Percentiles rank a stretch among this genome's conserved stretches.
Conservation (phyloP, 2,888 invertebrate species). For the Busseola fusca region DNA sequence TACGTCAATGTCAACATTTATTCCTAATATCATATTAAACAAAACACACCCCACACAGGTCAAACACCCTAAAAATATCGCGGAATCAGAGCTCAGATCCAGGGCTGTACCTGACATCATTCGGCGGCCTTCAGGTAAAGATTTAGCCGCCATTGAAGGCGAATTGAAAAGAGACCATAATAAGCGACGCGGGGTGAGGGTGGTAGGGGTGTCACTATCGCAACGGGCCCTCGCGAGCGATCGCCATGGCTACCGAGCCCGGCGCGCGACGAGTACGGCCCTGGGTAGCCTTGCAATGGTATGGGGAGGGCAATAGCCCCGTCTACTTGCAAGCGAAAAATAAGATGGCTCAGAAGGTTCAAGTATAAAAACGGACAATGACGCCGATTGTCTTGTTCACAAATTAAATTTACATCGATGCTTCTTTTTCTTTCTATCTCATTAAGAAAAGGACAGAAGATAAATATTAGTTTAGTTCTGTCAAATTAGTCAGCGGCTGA, state of each 20-base stretch:
- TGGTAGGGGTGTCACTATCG: slow-evolving; percentile 82
- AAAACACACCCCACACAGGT: slow-evolving; percentile 38
- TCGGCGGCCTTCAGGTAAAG: slow-evolving; percentile 82
- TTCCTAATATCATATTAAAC: slow-evolving; percentile 21
- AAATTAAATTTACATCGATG: no score
- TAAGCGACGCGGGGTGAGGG: slow-evolving; percentile 74
- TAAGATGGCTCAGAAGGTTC: slow-evolving; percentile 64
- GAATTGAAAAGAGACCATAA: slow-evolving; percentile 84
- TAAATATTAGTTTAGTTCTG: no score
- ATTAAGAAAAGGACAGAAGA: no score
- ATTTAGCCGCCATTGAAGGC: slow-evolving; percentile 82
- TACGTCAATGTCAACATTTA: slow-evolving; percentile 15
- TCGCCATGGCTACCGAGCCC: slow-evolving; percentile 82
- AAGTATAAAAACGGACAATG: neutral
- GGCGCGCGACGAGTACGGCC: slow-evolving; percentile 81
- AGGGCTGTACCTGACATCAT: slow-evolving; percentile 70
- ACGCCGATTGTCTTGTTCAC: no score
- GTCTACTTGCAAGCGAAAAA: slow-evolving; percentile 73
- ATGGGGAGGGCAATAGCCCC: slow-evolving; percentile 89
- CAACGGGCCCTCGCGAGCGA: slow-evolving; percentile 81
- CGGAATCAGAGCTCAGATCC: slow-evolving; percentile 63
- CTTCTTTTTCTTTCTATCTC: no score
- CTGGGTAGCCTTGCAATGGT: slow-evolving; percentile 89
- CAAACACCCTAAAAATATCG: slow-evolving; percentile 58
- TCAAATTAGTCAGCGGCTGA: no score